Evolutionary conservation across 53 echinoderm and acorn worm genomes (phyloP), one percentile per base, ranked within the genome.

Genomic region (Henricia sp.): DNA sequence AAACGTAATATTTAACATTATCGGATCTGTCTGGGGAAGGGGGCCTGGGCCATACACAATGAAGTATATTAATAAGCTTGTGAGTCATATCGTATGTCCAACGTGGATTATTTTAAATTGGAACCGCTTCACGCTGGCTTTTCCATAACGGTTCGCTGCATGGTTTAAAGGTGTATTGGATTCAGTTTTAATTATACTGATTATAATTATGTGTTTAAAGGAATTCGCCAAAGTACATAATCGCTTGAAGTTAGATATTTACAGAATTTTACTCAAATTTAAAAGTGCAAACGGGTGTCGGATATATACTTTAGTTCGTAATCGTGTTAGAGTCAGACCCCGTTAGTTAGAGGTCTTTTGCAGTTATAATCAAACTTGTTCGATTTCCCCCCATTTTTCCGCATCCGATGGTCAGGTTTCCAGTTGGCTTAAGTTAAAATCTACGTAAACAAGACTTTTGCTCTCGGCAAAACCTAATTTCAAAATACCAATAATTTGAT

Each of bases 21-120:
- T 28, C 38, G 20, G 51, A 14, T 35, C 20, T 38, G 38, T 48
- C 71, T 36, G 12, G 53, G 74, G 74, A 55, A n/a, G n/a, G n/a
- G n/a, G n/a, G n/a, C n/a, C 59, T 39, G 12, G 41, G 11, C 26
- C 55, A 59, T 36, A 59, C 25, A 39, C 59, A 23, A 8, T 73
- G 73, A 53, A 14, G 56, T 56, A 41, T 57, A n/a, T n/a, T n/a
- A 39, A 35, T 54, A 20, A 40, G 58, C 76, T 26, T 40, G 4
- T 76, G 76, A 56, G 24, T 76, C 67, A 67, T 37, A 37, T 68
- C 4, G 2, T 3, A 27, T 42, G 40, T 37, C 57, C 76, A 76
- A n/a, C 76, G 76, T 76, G 76, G 76, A 40, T 39, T 40, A 35
- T 76, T 76, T 36, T 27, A 71, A 76, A 76, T 76, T 76, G 58